Percentiles rank a stretch among this genome's conserved stretches.
phyloP scores from a whole-genome alignment of 1,140 invertebrate species.

The Chrysoperla carnea region DNA sequence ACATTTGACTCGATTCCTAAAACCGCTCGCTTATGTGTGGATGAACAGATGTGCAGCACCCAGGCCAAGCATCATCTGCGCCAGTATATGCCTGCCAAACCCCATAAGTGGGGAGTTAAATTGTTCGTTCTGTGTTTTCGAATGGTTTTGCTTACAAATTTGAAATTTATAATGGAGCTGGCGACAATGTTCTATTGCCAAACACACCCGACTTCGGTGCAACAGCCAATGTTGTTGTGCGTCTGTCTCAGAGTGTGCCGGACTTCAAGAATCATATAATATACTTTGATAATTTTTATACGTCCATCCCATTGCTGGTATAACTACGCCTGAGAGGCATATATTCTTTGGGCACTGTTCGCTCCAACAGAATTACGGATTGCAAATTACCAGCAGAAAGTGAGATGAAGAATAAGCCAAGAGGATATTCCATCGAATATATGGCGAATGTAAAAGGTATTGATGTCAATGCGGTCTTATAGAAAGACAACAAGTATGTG shows the following conservation, averaged over 20 bases:
- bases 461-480: slow-evolving; percentile 14
- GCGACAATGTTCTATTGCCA: slow-evolving; percentile 7
- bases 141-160: slow-evolving; percentile 21
- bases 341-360: slow-evolving; percentile 21
- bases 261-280: slow-evolving; percentile 16
- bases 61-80: slow-evolving; percentile 10
- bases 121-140: slow-evolving; percentile 16
- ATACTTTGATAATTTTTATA: slow-evolving; percentile 20
- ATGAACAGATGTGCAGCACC: slow-evolving; percentile 13
- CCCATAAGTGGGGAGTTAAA: slow-evolving; percentile 26
- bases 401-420: slow-evolving; percentile 17
- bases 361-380: slow-evolving; percentile 16
- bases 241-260: slow-evolving; percentile 15
- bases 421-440: slow-evolving; percentile 10
- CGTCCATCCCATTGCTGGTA: slow-evolving; percentile 14
- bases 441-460: slow-evolving; percentile 11
- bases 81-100: slow-evolving; percentile 18
- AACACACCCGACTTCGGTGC: slow-evolving; percentile 17
- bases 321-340: slow-evolving; percentile 17
- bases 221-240: slow-evolving; percentile 17
- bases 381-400: slow-evolving; percentile 15
- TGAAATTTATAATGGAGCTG: slow-evolving; percentile 18
- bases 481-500: slow-evolving; percentile 14
- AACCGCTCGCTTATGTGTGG: slow-evolving; percentile 11
- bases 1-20: slow-evolving; percentile 12